Evolutionary conservation across 2,888 invertebrate genomes (phyloP), one percentile per base, ranked within the genome.

Genomic region (Plebejus anna): DNA sequence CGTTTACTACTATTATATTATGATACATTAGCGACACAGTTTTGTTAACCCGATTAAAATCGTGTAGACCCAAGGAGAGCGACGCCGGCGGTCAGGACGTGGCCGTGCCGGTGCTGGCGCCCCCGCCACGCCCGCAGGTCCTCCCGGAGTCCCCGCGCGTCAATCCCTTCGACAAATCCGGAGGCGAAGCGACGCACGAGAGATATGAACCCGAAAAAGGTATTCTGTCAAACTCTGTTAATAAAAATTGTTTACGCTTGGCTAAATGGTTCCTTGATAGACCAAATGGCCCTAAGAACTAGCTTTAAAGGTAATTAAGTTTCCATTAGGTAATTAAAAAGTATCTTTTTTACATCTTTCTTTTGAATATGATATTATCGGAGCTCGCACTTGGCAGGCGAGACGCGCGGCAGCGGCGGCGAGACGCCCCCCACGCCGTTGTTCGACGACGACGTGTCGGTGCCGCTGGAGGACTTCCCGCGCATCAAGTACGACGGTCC

Each of bases 401-500:
- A 9, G 82, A 85, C 82, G 59, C 80, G 80, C 4, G 82, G 82
- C n/a, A 80, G 81, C 28, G 87, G 83, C 16, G 87, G 87, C 76
- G 91, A 90, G 76, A 90, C 87, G 11, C 98, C 98, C 55, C 97
- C 97, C n/a, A 98, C 98, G 13, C 98, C 98, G 13, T 94, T 99
- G 42, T 99, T 97, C 88, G 99, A 99, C 87, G 98, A 98, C 79
- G 99, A 99, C 87, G 96, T 97, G 72, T 98, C 98, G 0, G 96
- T 97, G 88, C 98, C 98, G 0, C 94, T 99, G 76, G 98, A 98
- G 88, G 97, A 97, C 76, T 99, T 98, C 90, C 98, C 98, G 11
- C 95, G 98, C 75, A 95, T 96, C 51, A 95, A 95, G 79, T 97
- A 96, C 86, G 87, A 91, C 0, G 98, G 96, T 0, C 96, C 97